Conservation (phyloP, 1,140 invertebrate species). For the Apis laboriosa region DNA sequence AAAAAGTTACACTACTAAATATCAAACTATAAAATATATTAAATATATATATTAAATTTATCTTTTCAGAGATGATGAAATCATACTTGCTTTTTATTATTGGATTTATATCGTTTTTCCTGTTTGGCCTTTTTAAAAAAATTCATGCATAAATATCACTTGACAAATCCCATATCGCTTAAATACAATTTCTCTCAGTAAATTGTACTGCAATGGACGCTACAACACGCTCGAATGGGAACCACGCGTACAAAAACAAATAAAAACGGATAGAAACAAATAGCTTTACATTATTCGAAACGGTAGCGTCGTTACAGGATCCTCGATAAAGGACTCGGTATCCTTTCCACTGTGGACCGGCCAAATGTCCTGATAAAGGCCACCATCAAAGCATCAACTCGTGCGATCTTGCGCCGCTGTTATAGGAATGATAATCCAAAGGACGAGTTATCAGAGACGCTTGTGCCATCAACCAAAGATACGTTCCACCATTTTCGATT, state of each 20-base stretch:
- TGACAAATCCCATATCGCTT: too few relatives aligned
- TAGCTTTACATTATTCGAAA: not conserved
- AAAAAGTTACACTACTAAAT: not conserved
- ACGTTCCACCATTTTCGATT: not conserved
- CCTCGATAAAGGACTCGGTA: not conserved
- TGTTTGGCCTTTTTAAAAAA: too few relatives aligned
- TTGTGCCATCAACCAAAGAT: not conserved
- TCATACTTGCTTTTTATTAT: too few relatives aligned
- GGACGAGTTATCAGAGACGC: conserved; percentile 8
- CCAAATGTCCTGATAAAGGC: conserved; percentile 13
- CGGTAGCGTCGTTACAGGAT: not conserved
- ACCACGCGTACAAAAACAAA: not conserved
- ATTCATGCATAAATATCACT: too few relatives aligned
- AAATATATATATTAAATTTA: too few relatives aligned
- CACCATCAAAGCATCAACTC: not conserved
- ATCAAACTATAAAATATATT: too few relatives aligned
- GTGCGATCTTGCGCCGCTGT: not conserved
- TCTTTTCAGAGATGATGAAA: too few relatives aligned
- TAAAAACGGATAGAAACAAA: not conserved
- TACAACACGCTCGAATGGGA: not conserved
- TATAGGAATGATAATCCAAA: not conserved
- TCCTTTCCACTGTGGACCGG: not conserved
- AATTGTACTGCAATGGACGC: too few relatives aligned
- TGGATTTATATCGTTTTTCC: too few relatives aligned
- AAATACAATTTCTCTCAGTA: too few relatives aligned